Evolutionary conservation across 2,888 invertebrate species (phyloP).

Genomic region (Abrostola triplasia): DNA sequence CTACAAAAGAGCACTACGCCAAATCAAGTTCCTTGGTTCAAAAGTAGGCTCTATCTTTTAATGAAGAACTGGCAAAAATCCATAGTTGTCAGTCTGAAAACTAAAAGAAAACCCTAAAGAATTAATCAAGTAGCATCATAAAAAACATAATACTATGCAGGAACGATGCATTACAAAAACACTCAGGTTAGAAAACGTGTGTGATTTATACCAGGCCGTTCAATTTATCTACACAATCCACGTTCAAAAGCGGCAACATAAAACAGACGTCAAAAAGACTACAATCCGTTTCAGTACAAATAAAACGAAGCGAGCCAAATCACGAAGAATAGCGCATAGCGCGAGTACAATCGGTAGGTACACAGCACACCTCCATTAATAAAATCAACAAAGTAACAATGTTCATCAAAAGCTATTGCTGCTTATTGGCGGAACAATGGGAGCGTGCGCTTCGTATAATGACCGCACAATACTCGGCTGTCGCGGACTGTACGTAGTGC

Average conservation of each 20-base stretch:
- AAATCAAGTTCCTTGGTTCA: no score
- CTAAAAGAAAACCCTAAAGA: no score
- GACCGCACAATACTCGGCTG: constrained; percentile 58
- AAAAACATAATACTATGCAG: no score
- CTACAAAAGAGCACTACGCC: no score
- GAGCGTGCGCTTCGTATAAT: constrained; percentile 55
- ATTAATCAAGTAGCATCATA: no score
- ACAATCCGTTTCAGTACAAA: constrained; percentile 18
- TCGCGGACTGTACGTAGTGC: constrained; percentile 4
- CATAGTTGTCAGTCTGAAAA: no score
- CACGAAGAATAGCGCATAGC: constrained; percentile 42
- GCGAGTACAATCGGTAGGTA: constrained; percentile 39
- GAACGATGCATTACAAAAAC: not conserved
- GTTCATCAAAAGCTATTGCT: constrained; percentile 78
- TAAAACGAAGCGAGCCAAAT: constrained; percentile 13
- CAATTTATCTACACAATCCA: not conserved
- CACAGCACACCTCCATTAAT: constrained; percentile 65
- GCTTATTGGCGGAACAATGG: constrained; percentile 75
- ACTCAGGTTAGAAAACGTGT: constrained; percentile 5
- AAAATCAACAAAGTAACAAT: constrained; percentile 75
- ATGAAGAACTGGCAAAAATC: no score
- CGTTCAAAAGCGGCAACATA: not conserved
- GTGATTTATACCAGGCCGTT: no score
- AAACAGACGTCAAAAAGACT: constrained; percentile 10
- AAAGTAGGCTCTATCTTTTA: no score